phyloP scores from a whole-genome alignment of 1,140 invertebrate species.

The Drosophila hydei region DNA sequence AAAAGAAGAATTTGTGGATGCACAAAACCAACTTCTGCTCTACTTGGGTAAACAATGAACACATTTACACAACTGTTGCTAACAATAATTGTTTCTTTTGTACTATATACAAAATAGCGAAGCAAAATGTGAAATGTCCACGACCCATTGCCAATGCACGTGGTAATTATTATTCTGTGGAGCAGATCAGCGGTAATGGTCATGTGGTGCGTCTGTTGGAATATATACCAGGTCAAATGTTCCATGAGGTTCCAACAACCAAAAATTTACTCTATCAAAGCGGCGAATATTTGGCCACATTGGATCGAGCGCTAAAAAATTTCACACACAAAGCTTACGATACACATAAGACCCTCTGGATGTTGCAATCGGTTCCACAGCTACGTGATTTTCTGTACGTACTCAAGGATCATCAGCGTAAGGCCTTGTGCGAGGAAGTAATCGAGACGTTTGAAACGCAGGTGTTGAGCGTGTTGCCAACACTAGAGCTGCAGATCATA shows the following conservation, averaged over 20 bases:
- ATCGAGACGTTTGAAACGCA: conserved; percentile 88
- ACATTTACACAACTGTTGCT: background rate
- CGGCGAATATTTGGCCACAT: conserved; percentile 88
- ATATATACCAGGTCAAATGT: conserved; percentile 89
- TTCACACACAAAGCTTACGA: conserved; percentile 90
- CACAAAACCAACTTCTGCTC: conserved; percentile 88
- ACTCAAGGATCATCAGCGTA: conserved; percentile 86
- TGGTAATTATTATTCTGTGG: conserved; percentile 87
- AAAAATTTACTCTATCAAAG: conserved; percentile 88
- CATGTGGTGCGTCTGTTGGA: conserved; percentile 90
- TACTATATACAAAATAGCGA: conserved; percentile 76
- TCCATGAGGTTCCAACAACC: conserved; percentile 86
- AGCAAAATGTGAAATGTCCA: conserved; percentile 87
- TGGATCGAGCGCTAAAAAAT: conserved; percentile 87
- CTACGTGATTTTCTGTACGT: conserved; percentile 89
- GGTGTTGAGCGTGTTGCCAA: conserved; percentile 86
- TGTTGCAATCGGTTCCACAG: conserved; percentile 87
- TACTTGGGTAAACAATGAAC: conserved; percentile 85
- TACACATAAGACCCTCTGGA: conserved; percentile 89
- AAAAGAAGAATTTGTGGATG: conserved; percentile 87
- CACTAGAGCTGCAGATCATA: conserved; percentile 89
- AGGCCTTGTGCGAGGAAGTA: conserved; percentile 87
- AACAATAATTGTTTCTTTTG: background rate
- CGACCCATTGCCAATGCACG: conserved; percentile 88
- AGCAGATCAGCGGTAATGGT: conserved; percentile 84